Conservation (phyloP, 2,888 invertebrate genomes). For the Drosophila hawaiiensis region DNA sequence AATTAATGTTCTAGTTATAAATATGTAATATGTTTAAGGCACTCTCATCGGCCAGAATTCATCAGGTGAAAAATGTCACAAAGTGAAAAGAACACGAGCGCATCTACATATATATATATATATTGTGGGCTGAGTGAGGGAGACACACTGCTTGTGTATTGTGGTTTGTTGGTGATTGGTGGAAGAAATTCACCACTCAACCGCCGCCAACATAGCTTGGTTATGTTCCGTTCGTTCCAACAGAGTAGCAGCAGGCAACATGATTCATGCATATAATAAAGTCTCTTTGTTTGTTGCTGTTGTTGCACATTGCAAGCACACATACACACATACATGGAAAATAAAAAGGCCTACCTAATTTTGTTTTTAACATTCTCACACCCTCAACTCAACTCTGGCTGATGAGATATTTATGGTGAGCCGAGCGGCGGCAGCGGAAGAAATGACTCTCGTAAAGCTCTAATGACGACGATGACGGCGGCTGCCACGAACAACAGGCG, state of each 20-base stretch:
- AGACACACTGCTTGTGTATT: slow-evolving; percentile 30
- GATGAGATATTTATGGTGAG: slow-evolving; percentile 14
- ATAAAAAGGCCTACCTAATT: slow-evolving; percentile 51
- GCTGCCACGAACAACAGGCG: slow-evolving; percentile 24
- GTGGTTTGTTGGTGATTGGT: slow-evolving; percentile 46
- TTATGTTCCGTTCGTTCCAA: slow-evolving; percentile 49
- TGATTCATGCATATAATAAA: slow-evolving; percentile 71
- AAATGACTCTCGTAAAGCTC: slow-evolving; percentile 30
- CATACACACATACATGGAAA: slow-evolving; percentile 16
- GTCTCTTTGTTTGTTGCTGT: slow-evolving; percentile 69
- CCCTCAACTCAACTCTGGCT: slow-evolving; percentile 14
- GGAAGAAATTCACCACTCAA: slow-evolving; percentile 63
- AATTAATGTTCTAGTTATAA: neutral
- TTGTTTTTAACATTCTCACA: slow-evolving; percentile 60
- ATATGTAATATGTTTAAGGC: neutral
- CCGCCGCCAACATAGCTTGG: slow-evolving; percentile 55
- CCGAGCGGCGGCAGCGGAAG: slow-evolving; percentile 19
- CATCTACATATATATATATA: neutral
- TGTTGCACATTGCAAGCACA: slow-evolving; percentile 54
- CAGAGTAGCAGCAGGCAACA: slow-evolving; percentile 45
- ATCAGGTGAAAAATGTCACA: neutral
- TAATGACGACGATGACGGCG: slow-evolving; percentile 8
- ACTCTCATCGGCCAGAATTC: neutral
- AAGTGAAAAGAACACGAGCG: neutral
- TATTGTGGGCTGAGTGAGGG: slow-evolving; percentile 4